phyloP scores from a whole-genome alignment of 2,797 vertebrate species.

The Acipenser oxyrinchus region DNA sequence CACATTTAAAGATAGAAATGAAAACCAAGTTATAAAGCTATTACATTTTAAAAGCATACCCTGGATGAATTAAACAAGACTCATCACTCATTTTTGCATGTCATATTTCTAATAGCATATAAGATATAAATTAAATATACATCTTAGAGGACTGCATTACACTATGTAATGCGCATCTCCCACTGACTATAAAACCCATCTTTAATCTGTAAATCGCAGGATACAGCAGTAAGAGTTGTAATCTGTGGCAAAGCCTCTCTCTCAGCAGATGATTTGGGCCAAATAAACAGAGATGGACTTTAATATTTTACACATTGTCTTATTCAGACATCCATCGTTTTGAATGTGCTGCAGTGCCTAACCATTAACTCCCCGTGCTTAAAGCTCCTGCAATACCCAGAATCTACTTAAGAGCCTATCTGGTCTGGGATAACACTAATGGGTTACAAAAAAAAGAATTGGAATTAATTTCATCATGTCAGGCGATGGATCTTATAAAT shows the following conservation, averaged over 20 bases:
- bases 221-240: conserved; percentile 42
- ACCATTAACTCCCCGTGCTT: conserved; percentile 5
- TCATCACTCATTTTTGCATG: too few relatives aligned
- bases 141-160: too few relatives aligned
- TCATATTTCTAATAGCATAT: too few relatives aligned
- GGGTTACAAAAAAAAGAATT: not conserved
- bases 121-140: too few relatives aligned
- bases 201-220: conserved; percentile 54
- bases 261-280: conserved; percentile 46
- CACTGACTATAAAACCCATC: conserved; percentile 44
- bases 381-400: conserved; percentile 23
- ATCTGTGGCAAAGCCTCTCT: conserved; percentile 50
- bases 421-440: conserved; percentile 25
- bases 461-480: too few relatives aligned
- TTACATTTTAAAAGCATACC: too few relatives aligned
- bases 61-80: too few relatives aligned
- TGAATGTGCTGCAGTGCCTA: not conserved
- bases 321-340: not conserved
- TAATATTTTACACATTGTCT: conserved; percentile 45
- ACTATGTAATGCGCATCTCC: not conserved
- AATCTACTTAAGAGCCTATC: conserved; percentile 32
- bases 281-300: conserved; percentile 35
- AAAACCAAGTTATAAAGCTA: too few relatives aligned
- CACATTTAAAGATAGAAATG: too few relatives aligned
- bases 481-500: too few relatives aligned